Conservation (phyloP, 2,888 invertebrate genomes). For the Anodontia alba region DNA sequence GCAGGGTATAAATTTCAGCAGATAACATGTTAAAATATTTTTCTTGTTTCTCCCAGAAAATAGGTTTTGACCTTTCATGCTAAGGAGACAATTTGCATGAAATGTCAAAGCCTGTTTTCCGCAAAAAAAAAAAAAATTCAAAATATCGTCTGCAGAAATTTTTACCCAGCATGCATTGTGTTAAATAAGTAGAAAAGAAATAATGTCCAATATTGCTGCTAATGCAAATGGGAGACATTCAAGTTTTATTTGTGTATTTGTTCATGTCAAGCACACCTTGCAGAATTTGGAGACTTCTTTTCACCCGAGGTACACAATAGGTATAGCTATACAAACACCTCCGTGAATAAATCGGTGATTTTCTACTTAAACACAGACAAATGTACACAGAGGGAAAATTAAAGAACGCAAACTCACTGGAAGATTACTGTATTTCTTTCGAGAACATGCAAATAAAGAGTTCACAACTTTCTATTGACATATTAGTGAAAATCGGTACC, state of each 20-base stretch:
- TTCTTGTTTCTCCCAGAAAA: no score
- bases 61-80: no score
- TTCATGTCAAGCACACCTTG: background rate
- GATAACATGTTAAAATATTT: no score
- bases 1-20: no score
- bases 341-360: constrained; percentile 43
- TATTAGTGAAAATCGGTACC: constrained; percentile 39
- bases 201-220: constrained; percentile 3
- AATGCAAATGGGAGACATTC: background rate
- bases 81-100: no score
- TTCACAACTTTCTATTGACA: constrained; percentile 39
- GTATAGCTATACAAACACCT: background rate
- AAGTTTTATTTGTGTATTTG: constrained; percentile 7
- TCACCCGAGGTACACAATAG: background rate
- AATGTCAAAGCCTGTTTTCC: no score
- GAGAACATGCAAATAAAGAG: constrained; percentile 41
- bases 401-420: constrained; percentile 17
- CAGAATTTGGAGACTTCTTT: background rate
- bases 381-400: constrained; percentile 34
- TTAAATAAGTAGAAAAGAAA: no score
- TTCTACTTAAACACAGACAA: constrained; percentile 44
- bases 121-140: no score
- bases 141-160: no score
- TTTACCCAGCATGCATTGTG: no score
- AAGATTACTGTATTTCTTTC: constrained; percentile 33